These are phyloP conservation scores for Euplagia quadripunctaria DNA, from an alignment of 2,888 invertebrate genomes.

Conservation along the genomic window DNA sequence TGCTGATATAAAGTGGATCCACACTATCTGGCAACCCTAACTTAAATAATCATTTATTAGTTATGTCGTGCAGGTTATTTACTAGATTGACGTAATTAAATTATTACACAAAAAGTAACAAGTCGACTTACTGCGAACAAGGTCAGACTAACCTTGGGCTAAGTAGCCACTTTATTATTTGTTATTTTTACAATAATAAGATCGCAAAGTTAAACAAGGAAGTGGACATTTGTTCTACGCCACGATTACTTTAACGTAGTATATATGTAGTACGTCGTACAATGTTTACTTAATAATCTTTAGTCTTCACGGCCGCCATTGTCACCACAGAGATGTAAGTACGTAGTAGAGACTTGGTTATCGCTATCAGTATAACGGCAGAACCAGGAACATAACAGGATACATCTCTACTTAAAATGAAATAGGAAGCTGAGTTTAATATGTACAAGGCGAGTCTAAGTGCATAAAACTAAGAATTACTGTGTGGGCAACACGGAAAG, in stretches of 20 bases:
- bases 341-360: slow-evolving; percentile 1
- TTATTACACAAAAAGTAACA: slow-evolving; percentile 65
- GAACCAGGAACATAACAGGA: slow-evolving; percentile 23
- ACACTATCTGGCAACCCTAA: not conserved
- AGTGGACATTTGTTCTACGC: slow-evolving; percentile 68
- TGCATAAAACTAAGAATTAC: slow-evolving; percentile 1
- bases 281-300: slow-evolving; percentile 69
- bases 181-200: slow-evolving; percentile 79
- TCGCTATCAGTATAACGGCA: slow-evolving; percentile 15
- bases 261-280: slow-evolving; percentile 64
- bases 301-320: slow-evolving; percentile 63
- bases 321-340: slow-evolving; percentile 18
- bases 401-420: slow-evolving; percentile 21
- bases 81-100: slow-evolving; percentile 60
- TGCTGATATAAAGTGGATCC: not conserved
- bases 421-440: slow-evolving; percentile 22
- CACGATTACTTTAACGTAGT: slow-evolving; percentile 63
- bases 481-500: slow-evolving; percentile 16
- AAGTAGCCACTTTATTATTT: slow-evolving; percentile 77
- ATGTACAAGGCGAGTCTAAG: slow-evolving; percentile 14
- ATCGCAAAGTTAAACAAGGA: slow-evolving; percentile 81
- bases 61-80: slow-evolving; percentile 4
- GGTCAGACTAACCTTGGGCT: slow-evolving; percentile 79
- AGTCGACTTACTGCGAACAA: slow-evolving; percentile 81
- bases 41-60: slow-evolving; percentile 1